Base-by-base conservation (phyloP, 2,888 invertebrate species). In the Plemyria rubiginata region DNA sequence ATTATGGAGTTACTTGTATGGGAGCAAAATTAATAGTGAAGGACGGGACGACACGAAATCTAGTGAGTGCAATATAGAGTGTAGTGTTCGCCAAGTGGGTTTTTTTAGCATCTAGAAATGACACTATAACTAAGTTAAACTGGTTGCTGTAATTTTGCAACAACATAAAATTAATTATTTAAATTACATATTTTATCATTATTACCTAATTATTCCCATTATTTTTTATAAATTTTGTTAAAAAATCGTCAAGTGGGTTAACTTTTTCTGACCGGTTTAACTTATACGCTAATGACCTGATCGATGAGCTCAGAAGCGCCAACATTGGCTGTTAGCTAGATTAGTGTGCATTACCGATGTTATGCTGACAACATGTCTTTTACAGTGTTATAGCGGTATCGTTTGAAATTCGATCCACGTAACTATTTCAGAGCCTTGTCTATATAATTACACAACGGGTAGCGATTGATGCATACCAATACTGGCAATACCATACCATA, bases 391-490 rank as follows among this genome's bases (percentile, higher is more conserved):
- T 22, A 43, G 6, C 12, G 9, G 43, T 0, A 36, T 54, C 13
- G 43, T 43, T 29, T 28, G 28, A 28, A 53, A 41, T 28, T 11
- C 28, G 22, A 43, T 54, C 45, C 41, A 54, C 43, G 11, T 41
- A 16, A 4, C 16, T 6, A 40, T 32, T n/a, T 13, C 12, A 32
- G 29, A 41, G 41, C 29, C 9, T 43, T 43, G 5, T 13, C 3
- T 38, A 45, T 38, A 45, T n/a, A 7, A 63, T 59, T 56, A 46
- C 45, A 40, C 48, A 46, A 50, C 13, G 41, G 46, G 43, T 53
- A 60, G 52, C 56, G 16, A 60, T 57, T 51, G 50, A 43, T 62
- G 48, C 16, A 43, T 53, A 13, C 28, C 40, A n/a, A 22, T 54
- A 32, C 28, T 50, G 12, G 54, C 32, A 45, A 58, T 59, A 32